Base-by-base conservation (phyloP, 2,888 invertebrate species). In the Ophion costatus region DNA sequence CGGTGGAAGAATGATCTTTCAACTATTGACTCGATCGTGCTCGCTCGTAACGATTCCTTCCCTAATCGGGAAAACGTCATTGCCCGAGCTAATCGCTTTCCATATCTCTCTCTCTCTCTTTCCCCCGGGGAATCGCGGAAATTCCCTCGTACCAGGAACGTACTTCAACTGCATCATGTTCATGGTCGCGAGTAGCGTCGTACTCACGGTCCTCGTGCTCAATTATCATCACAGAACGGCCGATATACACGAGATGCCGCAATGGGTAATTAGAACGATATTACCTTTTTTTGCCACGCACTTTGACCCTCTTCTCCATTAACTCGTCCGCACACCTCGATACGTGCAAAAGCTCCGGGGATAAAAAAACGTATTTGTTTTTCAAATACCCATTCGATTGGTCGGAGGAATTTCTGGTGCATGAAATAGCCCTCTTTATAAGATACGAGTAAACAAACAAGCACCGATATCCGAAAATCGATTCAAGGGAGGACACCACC, bases 151-250 rank as follows among this genome's bases (percentile, higher is more conserved):
- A 94, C 90, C 95, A 98, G 99, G 99, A 94, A 98, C 99, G 91
- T 99, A 99, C 95, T 99, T 99, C 96, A 99, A 99, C 95, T 98
- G 98, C 96, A 99, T 99, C 95, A 99, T 99, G 99, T 98, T 99
- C 95, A 99, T 99, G 98, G 99, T 99, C 95, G 98, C 99, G 85
- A 98, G 98, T 87, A 99, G 99, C 88, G 99, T 99, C 94, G 98
- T 99, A 91, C 96, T 98, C 92, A 99, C 99, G 78, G 98, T 99
- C 90, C 97, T 99, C 91, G 98, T 99, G 90, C 96, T 99, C 89
- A 99, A 99, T 95, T 99, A 98, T 94, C 99, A 99, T 94, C 99
- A 99, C 94, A 96, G 99, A 92, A 98, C 98, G 90, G 98, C 98
- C 85, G 98, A 99, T 94, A 98, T 98, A 93, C 98, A 99, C 95